These are phyloP conservation scores for Orthosia incerta DNA, from an alignment of 2,888 invertebrate genomes.

Conservation along the genomic window DNA sequence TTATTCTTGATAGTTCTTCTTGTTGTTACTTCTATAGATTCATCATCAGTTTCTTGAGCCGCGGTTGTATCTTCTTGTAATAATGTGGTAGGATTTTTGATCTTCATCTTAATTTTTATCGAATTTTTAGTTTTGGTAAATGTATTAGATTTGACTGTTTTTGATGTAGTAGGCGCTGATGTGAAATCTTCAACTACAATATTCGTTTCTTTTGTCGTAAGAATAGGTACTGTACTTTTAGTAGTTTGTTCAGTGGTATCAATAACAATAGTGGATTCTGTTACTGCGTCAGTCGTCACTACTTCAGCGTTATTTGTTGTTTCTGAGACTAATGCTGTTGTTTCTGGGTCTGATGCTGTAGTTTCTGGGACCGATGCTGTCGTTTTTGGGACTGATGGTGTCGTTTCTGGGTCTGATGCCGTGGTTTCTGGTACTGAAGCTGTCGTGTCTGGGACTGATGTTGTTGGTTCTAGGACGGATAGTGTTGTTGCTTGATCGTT, in stretches of 20 bases:
- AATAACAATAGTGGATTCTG: not conserved
- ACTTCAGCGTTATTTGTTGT: not conserved
- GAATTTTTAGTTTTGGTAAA: not conserved
- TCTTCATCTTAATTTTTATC: not conserved
- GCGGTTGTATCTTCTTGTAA: not conserved
- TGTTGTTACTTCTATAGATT: conserved; percentile 11
- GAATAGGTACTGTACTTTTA: not conserved
- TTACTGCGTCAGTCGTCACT: not conserved
- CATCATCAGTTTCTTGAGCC: not conserved
- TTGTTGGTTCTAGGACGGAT: not conserved
- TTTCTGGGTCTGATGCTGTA: not conserved
- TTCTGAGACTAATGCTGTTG: not conserved
- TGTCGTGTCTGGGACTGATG: not conserved
- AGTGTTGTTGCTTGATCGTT: conserved; percentile 20
- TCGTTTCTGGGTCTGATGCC: not conserved
- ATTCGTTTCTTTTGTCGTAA: conserved; percentile 2
- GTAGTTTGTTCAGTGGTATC: not conserved
- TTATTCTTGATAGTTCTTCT: not conserved
- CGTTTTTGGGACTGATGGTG: not conserved
- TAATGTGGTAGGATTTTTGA: not conserved
- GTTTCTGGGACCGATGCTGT: not conserved
- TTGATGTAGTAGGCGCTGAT: not conserved
- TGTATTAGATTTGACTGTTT: not conserved
- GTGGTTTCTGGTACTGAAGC: not conserved
- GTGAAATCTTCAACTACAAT: conserved; percentile 34